Conservation (phyloP, 2,113 vertebrate genomes). For the Muntiacus muntjak region DNA sequence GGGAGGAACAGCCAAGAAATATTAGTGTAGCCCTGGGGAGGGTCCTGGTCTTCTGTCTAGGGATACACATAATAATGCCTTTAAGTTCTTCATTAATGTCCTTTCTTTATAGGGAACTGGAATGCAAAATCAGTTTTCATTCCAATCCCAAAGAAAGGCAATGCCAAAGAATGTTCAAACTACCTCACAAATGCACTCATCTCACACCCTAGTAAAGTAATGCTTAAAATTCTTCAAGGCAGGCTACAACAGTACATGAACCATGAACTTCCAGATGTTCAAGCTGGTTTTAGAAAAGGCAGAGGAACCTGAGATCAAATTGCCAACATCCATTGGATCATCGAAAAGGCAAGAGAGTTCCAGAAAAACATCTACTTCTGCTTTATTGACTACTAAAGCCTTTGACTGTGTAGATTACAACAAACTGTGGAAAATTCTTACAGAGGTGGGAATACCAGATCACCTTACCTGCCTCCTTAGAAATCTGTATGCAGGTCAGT, state of each 20-base stretch:
- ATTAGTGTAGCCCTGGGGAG: not conserved
- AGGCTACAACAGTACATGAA: not conserved
- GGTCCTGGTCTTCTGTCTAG: not conserved
- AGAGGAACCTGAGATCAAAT: not conserved
- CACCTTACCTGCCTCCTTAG: not conserved
- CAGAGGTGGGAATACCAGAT: not conserved
- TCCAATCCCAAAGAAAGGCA: not conserved
- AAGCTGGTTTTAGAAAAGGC: not conserved
- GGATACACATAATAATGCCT: not conserved
- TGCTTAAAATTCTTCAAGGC: not conserved
- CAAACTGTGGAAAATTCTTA: not conserved
- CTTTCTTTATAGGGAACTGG: not conserved
- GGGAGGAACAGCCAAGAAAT: not conserved
- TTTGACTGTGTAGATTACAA: not conserved
- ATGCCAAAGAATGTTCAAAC: not conserved
- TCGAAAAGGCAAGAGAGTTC: not conserved
- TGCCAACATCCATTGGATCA: fast-evolving
- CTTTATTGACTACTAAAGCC: not conserved
- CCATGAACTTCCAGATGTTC: not conserved
- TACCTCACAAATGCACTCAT: not conserved
- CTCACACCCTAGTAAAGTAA: not conserved
- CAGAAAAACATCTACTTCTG: not conserved
- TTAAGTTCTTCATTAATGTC: not conserved
- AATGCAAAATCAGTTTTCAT: not conserved
- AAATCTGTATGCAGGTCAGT: not conserved